Base-by-base conservation (phyloP, 2,113 vertebrate genomes). In the Myodes glareolus region DNA sequence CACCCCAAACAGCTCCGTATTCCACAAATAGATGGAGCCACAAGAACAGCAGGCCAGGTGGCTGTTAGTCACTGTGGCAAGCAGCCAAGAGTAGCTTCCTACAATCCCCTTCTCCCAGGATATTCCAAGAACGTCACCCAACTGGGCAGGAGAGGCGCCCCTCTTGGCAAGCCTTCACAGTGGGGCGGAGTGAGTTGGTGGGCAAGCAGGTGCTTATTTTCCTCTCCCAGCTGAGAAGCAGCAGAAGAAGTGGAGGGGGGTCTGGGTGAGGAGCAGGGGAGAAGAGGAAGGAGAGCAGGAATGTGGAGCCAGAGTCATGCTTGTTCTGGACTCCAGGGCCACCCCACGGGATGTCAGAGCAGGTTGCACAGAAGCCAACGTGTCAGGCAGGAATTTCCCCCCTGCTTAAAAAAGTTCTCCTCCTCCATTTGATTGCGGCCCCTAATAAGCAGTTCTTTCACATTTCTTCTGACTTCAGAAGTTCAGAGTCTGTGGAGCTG, bases 401-500 rank as follows among this genome's bases (percentile, higher is more conserved):
- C 86, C 94, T 95, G 97, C 91, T 61, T 31, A 61, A 97, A 91
- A 94, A 98, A 96, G 94, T 97, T 84, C 76, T 84, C 65, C 82
- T 86, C 85, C 97, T 95, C 95, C 95, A 23, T 88, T 84, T 96
- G 94, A 96, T 95, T 97, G 97, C 89, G 92, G 97, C 96, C 90
- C 93, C 91, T 91, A 96, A 96, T 94, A 96, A 97, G 92, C 94
- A 95, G 96, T 94, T 94, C 96, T 94, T 97, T 70, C 96, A 94
- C 85, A 97, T 94, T 95, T 97, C 96, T 86, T 98, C 97, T 98
- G 98, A 97, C 97, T 98, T 97, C 95, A 97, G 97, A 98, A 98
- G 97, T 94, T 97, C 70, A 21, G 97, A 97, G 96, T 91, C 55
- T 7, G 33, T 93, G 89, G 92, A 97, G 96, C 96, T 95, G 94